Conservation (phyloP, 2,113 vertebrate genomes). For the Etheostoma spectabile region DNA sequence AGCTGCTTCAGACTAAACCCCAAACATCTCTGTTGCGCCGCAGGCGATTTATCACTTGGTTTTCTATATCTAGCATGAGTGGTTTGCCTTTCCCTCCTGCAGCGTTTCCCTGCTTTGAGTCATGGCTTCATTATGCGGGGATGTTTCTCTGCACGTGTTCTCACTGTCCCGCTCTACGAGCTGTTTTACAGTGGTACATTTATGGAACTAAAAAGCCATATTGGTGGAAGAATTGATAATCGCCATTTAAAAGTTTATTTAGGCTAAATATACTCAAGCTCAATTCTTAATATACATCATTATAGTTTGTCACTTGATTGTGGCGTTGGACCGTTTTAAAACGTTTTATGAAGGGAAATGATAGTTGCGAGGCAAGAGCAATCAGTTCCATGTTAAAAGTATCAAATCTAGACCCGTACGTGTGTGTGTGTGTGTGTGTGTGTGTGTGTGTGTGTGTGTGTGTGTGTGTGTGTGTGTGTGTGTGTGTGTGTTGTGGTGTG, state of each 20-base stretch:
- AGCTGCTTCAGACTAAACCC: slow-evolving; percentile 15
- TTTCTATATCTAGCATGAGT: background rate
- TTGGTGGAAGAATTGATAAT: background rate
- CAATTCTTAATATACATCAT: background rate
- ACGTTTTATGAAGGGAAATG: no score
- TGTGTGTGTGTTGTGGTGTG: background rate
- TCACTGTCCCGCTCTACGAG: no score
- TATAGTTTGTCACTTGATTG: no score
- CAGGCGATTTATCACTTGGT: background rate
- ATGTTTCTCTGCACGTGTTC: background rate
- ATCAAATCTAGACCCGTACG: no score
- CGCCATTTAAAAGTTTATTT: background rate
- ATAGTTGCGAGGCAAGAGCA: background rate
- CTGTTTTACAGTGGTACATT: background rate
- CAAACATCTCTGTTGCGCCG: slow-evolving; percentile 21
- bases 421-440: background rate
- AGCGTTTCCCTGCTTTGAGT: background rate
- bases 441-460: background rate
- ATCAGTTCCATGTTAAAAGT: background rate
- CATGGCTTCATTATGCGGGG: background rate
- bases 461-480: background rate
- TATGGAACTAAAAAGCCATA: background rate
- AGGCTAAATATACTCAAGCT: no score
- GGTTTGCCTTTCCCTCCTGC: background rate
- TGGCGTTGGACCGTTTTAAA: no score